Evolutionary conservation across 2,888 invertebrate species (phyloP), one percentile per base, ranked within the genome.

Genomic region (Nasonovia ribisnigri): DNA sequence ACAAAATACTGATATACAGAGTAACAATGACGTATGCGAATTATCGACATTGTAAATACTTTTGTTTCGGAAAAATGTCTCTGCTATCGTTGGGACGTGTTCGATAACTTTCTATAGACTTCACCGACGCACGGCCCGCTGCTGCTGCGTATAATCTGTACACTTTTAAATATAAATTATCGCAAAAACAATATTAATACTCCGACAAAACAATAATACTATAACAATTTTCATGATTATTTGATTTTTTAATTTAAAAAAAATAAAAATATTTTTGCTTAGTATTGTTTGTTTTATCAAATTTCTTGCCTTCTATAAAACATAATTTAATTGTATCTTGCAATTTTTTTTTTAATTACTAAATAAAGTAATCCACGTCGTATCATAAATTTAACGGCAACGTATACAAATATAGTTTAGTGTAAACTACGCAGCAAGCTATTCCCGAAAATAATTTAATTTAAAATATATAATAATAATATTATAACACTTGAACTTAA

Each of bases 381-480:
- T 84, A 43, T 84, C 43, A 43, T 43, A 84, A 84, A 84, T 84
- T 43, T 26, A 43, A 84, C 11, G 29, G 26, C 36, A 84, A 43
- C 84, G 11, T 84, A 43, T 43, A 84, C 11, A 84, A 84, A 43
- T 26, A 84, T 11, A 11, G 11, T 84, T 26, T 84, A 43, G 16
- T 84, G 24, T 42, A 42, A 84, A 24, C 36, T 36, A 51, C 42
- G 43, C 42, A 26, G 42, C 42, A 24, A 46, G n/a, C 43, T 60
- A n/a, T 42, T 43, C 29, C 24, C n/a, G 20, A 26, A 57, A 89
- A 60, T 88, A 89, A 89, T 43, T 54, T 42, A n/a, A 89, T 60
- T 60, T 43, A 67, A 90, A 48, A 46, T 48, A 90, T 90, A 90
- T 60, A 46, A 43, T 89, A 89, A n/a, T 51, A 84, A 87, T 89